A percentile compares a stretch with the other conserved stretches of the same genome.
Evolutionary conservation across 2,113 vertebrate genomes (phyloP).

Genomic region (Cygnus buccinator): DNA sequence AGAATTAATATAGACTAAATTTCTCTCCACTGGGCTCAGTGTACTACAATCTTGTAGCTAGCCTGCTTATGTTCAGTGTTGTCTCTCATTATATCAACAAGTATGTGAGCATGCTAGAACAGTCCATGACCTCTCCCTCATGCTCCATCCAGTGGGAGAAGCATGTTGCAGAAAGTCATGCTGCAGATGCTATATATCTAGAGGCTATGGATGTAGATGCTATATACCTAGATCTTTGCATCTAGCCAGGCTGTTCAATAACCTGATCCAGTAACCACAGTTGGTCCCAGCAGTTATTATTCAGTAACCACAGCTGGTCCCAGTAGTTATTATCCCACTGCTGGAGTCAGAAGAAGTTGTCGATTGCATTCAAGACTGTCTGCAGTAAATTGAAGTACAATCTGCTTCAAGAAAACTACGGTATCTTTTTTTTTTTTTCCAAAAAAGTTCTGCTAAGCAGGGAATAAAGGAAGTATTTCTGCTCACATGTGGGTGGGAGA

Average conservation of each 20-base stretch:
- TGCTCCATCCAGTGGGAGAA: background rate
- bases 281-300: accelerated
- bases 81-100: background rate
- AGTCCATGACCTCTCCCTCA: background rate
- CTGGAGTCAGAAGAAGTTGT: background rate
- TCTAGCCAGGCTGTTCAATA: background rate
- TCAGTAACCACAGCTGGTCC: background rate
- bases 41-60: background rate
- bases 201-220: background rate
- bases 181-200: background rate
- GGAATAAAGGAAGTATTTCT: background rate
- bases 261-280: background rate
- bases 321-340: background rate
- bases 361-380: background rate
- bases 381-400: background rate
- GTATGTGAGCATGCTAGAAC: accelerated
- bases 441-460: background rate
- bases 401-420: background rate
- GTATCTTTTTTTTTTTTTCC: background rate
- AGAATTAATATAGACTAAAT: accelerated
- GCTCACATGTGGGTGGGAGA: accelerated
- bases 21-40: background rate
- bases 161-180: background rate
- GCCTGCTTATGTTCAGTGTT: background rate
- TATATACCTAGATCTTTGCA: background rate